Conservation (phyloP, 2,888 invertebrate species). For the Drosophila mimica region DNA sequence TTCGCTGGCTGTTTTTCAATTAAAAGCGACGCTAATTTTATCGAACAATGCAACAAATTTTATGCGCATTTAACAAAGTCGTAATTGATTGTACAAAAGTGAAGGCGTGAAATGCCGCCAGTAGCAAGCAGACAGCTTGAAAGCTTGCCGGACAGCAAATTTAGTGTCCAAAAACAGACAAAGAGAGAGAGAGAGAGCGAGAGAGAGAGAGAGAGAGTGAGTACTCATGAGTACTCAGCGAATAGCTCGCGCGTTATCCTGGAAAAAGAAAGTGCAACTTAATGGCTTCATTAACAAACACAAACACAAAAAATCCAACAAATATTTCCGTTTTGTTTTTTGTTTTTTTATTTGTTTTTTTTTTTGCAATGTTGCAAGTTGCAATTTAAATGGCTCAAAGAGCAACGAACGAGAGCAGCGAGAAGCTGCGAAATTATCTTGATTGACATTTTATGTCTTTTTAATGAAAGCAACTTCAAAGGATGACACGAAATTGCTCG, state of each 20-base stretch:
- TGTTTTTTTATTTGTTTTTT: neutral
- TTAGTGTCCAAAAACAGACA: neutral
- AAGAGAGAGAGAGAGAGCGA: neutral
- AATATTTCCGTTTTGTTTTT: neutral
- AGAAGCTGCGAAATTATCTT: constrained; percentile 65
- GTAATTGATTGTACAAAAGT: constrained; percentile 77
- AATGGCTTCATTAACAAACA: constrained; percentile 64
- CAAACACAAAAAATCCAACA: constrained; percentile 2
- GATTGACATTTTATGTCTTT: constrained; percentile 78
- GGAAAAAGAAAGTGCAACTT: constrained; percentile 64
- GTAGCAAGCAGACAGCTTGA: constrained; percentile 3
- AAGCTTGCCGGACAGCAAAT: constrained; percentile 1
- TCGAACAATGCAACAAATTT: constrained; percentile 55
- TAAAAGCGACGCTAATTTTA: constrained; percentile 53
- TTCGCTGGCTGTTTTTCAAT: constrained; percentile 49
- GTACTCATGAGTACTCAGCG: constrained; percentile 9
- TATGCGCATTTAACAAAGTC: constrained; percentile 69
- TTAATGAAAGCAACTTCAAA: constrained; percentile 70
- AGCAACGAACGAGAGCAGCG: constrained; percentile 17
- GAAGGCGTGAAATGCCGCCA: constrained; percentile 52
- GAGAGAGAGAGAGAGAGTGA: neutral
- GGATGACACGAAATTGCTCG: constrained; percentile 50
- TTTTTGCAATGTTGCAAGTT: constrained; percentile 10
- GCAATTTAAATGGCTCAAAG: constrained; percentile 41
- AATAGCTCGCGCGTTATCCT: constrained; percentile 29